phyloP scores from a whole-genome alignment of 2,113 vertebrate genomes.

The Lophotis ruficrista region DNA sequence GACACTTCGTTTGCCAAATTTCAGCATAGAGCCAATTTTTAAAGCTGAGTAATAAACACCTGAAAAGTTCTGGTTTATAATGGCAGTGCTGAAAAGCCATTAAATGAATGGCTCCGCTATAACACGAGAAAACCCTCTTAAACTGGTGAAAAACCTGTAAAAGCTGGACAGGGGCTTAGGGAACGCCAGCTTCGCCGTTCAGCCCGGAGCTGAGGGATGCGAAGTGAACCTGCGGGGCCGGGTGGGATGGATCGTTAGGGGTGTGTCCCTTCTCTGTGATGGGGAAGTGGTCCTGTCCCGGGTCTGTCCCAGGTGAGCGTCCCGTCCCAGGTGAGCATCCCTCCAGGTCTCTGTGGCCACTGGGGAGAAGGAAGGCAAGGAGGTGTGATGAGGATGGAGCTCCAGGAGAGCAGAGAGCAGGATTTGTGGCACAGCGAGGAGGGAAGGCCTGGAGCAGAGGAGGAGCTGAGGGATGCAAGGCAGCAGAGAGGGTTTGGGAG shows the following conservation, averaged over 20 bases:
- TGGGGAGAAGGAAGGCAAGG: not conserved
- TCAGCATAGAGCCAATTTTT: conserved; percentile 63
- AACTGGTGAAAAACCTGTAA: not conserved
- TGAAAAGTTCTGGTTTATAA: conserved; percentile 67
- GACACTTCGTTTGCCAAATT: conserved; percentile 65
- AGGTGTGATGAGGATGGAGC: not conserved
- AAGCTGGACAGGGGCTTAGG: not conserved
- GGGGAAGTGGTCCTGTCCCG: not conserved
- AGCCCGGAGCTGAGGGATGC: not conserved
- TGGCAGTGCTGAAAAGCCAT: conserved; percentile 67
- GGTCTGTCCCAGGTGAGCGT: not conserved
- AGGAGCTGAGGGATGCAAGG: not conserved
- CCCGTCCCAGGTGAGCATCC: not conserved
- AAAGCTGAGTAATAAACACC: conserved; percentile 72
- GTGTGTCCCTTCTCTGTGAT: not conserved
- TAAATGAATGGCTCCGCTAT: conserved; percentile 16
- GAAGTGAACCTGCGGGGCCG: not conserved
- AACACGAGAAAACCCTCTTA: conserved; percentile 42
- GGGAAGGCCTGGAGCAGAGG: not conserved
- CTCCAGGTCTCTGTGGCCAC: not conserved
- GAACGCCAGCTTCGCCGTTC: not conserved
- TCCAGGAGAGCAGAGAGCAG: not conserved
- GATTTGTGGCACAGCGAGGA: not conserved
- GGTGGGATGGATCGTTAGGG: not conserved
- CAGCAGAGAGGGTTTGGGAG: not conserved